Evolutionary conservation across 2,888 invertebrate species (phyloP).

Genomic region (Dermolepida albohirtum): DNA sequence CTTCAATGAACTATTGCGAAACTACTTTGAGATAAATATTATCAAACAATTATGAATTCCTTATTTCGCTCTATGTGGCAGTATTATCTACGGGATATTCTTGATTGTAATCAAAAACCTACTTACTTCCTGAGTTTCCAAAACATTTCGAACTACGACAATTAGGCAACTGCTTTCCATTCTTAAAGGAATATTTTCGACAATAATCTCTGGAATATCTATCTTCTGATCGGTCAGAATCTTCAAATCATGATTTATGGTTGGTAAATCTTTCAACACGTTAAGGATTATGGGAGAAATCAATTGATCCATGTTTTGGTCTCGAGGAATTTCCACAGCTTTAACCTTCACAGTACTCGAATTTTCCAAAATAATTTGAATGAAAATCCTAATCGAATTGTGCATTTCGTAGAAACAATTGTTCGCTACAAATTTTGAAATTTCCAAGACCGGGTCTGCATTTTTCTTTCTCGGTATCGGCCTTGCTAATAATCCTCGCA

Average conservation of each 20-base stretch:
- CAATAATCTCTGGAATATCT: too few species aligned
- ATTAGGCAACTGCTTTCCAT: constrained; percentile 59
- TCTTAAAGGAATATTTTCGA: too few species aligned
- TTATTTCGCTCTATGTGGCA: too few species aligned
- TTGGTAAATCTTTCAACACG: constrained; percentile 75
- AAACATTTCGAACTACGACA: constrained; percentile 47
- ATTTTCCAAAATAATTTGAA: constrained; percentile 83
- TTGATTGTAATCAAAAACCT: too few species aligned
- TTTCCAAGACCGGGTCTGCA: constrained; percentile 81
- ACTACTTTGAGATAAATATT: too few species aligned
- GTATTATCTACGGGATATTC: too few species aligned
- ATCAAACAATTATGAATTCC: too few species aligned
- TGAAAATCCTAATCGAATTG: constrained; percentile 69
- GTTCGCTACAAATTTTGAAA: constrained; percentile 79
- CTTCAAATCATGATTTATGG: constrained; percentile 75
- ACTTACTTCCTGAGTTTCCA: constrained; percentile 16
- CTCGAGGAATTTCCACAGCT: constrained; percentile 64
- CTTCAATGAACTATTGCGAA: too few species aligned
- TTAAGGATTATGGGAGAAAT: constrained; percentile 70
- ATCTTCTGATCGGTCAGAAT: constrained; percentile 68
- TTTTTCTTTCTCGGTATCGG: constrained; percentile 75
- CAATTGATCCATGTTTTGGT: constrained; percentile 51
- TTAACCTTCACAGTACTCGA: constrained; percentile 72
- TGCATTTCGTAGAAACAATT: constrained; percentile 49
- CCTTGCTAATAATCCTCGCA: constrained; percentile 81